phyloP scores from a whole-genome alignment of 2,113 vertebrate genomes.

The Eira barbara region DNA sequence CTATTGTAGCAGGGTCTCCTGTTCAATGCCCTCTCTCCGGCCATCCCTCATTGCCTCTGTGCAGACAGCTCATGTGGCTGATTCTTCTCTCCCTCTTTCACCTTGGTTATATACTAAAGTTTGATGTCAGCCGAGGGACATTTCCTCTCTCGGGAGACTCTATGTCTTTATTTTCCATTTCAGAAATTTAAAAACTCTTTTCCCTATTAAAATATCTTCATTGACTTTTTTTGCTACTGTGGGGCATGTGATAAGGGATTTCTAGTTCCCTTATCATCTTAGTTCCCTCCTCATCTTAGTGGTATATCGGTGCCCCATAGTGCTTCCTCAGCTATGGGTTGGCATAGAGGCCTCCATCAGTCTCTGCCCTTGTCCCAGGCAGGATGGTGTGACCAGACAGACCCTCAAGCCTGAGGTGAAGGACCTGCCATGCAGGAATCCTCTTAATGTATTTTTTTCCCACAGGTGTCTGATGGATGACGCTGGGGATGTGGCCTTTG shows the following conservation, averaged over 20 bases:
- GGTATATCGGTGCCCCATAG: neutral
- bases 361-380: neutral
- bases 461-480: slow-evolving; percentile 89
- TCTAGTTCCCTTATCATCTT: neutral
- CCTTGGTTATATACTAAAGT: neutral
- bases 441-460: neutral
- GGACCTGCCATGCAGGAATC: neutral
- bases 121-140: neutral
- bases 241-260: neutral
- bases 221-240: neutral
- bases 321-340: neutral
- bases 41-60: neutral
- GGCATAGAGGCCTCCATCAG: neutral
- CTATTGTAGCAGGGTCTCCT: no score
- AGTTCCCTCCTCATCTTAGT: rapidly evolving
- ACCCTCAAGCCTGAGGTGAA: neutral
- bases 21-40: neutral
- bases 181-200: neutral
- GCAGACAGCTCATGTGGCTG: neutral
- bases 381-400: neutral
- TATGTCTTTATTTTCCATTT: neutral
- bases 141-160: neutral
- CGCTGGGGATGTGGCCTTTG: slow-evolving; percentile 91
- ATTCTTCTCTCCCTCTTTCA: neutral
- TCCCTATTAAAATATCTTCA: neutral